These are phyloP conservation scores for Delphinus delphis DNA, from an alignment of 2,113 vertebrate species.

Conservation along the genomic window DNA sequence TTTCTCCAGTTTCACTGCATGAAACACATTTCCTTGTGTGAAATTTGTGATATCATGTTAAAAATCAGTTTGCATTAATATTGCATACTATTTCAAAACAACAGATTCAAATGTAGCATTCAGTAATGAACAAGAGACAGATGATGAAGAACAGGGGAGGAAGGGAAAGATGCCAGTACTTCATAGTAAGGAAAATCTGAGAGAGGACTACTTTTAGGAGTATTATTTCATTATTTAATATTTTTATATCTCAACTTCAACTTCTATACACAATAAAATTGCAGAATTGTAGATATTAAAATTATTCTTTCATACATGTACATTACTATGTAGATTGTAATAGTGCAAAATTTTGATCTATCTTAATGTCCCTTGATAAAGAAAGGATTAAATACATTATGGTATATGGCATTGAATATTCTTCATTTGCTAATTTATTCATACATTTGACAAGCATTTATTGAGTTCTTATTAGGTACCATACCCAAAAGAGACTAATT, in stretches of 20 bases:
- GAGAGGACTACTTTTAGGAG: not conserved
- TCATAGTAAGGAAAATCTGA: not conserved
- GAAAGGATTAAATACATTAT: not conserved
- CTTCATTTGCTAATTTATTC: not conserved
- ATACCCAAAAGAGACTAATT: not conserved
- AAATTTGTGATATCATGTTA: not conserved
- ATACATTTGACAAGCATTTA: conserved; percentile 11
- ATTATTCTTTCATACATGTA: not conserved
- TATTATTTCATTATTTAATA: not conserved
- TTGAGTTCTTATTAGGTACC: not conserved
- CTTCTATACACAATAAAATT: not conserved
- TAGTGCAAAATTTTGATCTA: not conserved
- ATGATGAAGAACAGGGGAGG: not conserved
- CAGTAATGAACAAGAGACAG: not conserved
- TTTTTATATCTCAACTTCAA: not conserved
- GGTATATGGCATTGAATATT: not conserved
- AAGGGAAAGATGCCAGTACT: not conserved
- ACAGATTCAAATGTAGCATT: not conserved
- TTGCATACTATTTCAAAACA: not conserved
- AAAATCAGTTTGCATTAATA: conserved; percentile 36
- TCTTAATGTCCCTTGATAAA: not conserved
- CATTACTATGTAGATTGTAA: not conserved
- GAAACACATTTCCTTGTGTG: not conserved
- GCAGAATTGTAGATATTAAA: not conserved
- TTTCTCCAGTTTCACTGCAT: not conserved